A percentile compares a stretch with the other conserved stretches of the same genome.
Conservation (phyloP, 2,888 invertebrate genomes). For the Acanthosepion pharaonis region DNA sequence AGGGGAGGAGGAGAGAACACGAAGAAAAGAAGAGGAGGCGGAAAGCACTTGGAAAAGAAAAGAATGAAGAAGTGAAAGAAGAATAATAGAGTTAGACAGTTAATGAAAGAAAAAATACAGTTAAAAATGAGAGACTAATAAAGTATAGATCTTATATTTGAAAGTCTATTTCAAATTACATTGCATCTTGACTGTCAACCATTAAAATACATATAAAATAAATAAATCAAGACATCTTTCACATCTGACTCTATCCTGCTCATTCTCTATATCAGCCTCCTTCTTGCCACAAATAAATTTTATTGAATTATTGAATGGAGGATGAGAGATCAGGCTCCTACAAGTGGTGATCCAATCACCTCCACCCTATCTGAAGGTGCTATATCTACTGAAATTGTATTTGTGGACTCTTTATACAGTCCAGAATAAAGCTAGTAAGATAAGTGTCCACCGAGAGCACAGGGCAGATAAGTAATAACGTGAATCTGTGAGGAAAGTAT, state of each 20-base stretch:
- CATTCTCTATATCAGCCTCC: neutral
- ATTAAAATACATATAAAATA: neutral
- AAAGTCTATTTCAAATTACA: neutral
- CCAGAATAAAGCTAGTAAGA: neutral
- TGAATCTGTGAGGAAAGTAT: neutral
- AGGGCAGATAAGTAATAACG: neutral
- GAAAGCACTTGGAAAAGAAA: neutral
- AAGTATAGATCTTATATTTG: neutral
- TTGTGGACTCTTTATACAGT: neutral
- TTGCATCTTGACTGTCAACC: neutral
- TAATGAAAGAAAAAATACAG: neutral
- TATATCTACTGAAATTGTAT: neutral
- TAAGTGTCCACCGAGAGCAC: neutral
- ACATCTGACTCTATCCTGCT: neutral
- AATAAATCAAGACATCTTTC: neutral
- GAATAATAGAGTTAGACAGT: neutral
- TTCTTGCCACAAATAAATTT: neutral
- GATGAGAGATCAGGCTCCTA: neutral
- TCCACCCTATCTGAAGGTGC: neutral
- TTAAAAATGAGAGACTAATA: neutral
- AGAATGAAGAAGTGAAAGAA: neutral
- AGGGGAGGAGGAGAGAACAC: no score
- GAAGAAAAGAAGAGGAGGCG: neutral
- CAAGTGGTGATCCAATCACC: conserved; percentile 33
- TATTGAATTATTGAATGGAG: neutral